phyloP scores from a whole-genome alignment of 2,888 invertebrate genomes.

The Leucophora obtusa region DNA sequence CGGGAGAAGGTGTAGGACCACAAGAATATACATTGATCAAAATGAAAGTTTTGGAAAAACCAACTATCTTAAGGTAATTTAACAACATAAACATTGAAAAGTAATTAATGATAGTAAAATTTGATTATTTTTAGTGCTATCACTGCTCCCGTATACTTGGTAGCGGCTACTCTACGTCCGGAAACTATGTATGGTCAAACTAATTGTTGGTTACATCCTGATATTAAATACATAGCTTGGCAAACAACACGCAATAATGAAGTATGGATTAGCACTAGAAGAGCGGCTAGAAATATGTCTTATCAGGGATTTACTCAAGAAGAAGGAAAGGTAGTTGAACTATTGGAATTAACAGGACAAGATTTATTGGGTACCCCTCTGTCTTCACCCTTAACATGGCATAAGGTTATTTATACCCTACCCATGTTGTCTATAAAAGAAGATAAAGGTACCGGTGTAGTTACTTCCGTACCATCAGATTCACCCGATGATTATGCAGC shows the following conservation, averaged over 20 bases:
- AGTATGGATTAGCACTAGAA: constrained; percentile 90
- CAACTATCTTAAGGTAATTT: constrained; percentile 82
- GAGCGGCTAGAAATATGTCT: constrained; percentile 96
- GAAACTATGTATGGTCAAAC: constrained; percentile 99
- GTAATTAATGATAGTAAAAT: background rate
- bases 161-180: constrained; percentile 98
- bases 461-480: constrained; percentile 98
- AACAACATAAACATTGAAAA: background rate
- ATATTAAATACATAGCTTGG: constrained; percentile 95
- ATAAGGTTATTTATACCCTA: constrained; percentile 91
- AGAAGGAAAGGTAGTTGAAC: constrained; percentile 87
- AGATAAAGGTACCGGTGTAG: constrained; percentile 98
- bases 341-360: constrained; percentile 85
- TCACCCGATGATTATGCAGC: constrained; percentile 99
- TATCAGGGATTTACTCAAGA: constrained; percentile 93
- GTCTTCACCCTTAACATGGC: constrained; percentile 90
- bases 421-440: constrained; percentile 99
- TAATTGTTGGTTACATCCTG: constrained; percentile 98
- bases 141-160: constrained; percentile 80
- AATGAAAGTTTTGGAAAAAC: constrained; percentile 85
- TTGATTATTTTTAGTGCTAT: constrained; percentile 67
- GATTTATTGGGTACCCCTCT: constrained; percentile 91
- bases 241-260: constrained; percentile 84
- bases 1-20: constrained; percentile 98
- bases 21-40: constrained; percentile 99